Evolutionary conservation across 2,888 invertebrate species (phyloP), one percentile per base, ranked within the genome.

Genomic region (Sesamia inferens): DNA sequence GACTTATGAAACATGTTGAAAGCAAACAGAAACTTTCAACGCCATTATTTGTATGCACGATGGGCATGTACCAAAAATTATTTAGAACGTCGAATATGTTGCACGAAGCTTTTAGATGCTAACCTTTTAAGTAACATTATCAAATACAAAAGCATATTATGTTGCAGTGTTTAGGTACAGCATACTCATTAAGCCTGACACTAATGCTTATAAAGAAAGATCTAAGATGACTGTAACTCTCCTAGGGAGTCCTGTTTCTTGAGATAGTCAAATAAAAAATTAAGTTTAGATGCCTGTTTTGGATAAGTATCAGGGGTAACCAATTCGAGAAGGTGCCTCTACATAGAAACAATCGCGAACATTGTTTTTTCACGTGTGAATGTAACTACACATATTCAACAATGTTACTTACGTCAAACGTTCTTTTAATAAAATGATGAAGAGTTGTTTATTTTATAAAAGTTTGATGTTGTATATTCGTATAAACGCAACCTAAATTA

Each of bases 401-500:
- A 55, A 68, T 48, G 47, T 68, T 65, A 42, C 61, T 61, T 79
- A 68, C 78, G 78, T 79, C 79, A 82, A 82, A 82, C 82, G 58
- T 57, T 79, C 19, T 79, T 82, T 68, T 73, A 78, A 68, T 82
- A 78, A 73, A 68, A 82, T 73, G 10, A 81, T 78, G 72, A 61
- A 62, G 79, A 72, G 42, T 68, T 82, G 82, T 73, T 82, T 82
- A 68, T 63, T 82, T 82, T 68, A 79, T 62, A 68, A 72, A 81
- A 82, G 47, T 66, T 81, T 72, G 22, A 81, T 81, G 57, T 80
- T 80, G 68, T 68, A 68, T 77, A 81, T 68, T 79, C 72, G 47
- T 66, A 79, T 55, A 63, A 81, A 82, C 64, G 57, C 65, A 72
- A 82, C 72, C 67, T 82, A 78, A 81, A 82, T 82, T 68, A 73